Percentiles rank a stretch among this genome's conserved stretches.
These are phyloP conservation scores for Rhyacichthys aspro DNA, from an alignment of 2,797 vertebrate genomes.

Conservation along the genomic window DNA sequence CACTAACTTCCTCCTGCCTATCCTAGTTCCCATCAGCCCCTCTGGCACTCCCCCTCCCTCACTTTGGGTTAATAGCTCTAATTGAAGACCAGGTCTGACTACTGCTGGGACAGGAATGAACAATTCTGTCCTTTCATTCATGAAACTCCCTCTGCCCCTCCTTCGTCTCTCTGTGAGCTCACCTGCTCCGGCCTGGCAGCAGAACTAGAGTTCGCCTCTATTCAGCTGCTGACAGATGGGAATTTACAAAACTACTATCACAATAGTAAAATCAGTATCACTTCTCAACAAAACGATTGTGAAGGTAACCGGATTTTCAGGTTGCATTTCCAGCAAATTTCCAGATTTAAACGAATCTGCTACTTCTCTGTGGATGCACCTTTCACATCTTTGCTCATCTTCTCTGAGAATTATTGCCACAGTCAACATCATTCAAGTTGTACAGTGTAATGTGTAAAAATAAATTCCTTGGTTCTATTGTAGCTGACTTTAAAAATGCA, in stretches of 20 bases:
- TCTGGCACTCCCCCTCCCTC: conserved; percentile 18
- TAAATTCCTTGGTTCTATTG: no score
- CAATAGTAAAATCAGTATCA: background rate
- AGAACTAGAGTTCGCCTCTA: conserved; percentile 4
- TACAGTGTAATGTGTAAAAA: no score
- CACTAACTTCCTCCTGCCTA: conserved; percentile 9
- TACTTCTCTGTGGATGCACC: no score
- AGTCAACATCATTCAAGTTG: no score
- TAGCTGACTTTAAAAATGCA: no score
- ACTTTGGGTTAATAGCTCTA: conserved; percentile 72
- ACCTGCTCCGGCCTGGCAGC: conserved; percentile 19
- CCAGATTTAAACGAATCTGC: no score
- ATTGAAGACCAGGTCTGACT: conserved; percentile 74
- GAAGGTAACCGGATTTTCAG: background rate
- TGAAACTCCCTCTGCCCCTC: conserved; percentile 45
- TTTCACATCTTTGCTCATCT: no score
- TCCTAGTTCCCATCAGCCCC: conserved; percentile 22
- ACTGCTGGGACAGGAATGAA: conserved; percentile 55
- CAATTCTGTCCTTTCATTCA: conserved; percentile 79
- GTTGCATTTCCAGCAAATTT: no score
- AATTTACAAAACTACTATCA: background rate
- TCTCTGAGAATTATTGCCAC: no score
- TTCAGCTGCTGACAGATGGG: conserved; percentile 2
- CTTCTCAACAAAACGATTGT: background rate
- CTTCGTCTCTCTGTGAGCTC: conserved; percentile 1